These are phyloP conservation scores for Nysson spinosus DNA, from an alignment of 2,888 invertebrate species.

Conservation along the genomic window DNA sequence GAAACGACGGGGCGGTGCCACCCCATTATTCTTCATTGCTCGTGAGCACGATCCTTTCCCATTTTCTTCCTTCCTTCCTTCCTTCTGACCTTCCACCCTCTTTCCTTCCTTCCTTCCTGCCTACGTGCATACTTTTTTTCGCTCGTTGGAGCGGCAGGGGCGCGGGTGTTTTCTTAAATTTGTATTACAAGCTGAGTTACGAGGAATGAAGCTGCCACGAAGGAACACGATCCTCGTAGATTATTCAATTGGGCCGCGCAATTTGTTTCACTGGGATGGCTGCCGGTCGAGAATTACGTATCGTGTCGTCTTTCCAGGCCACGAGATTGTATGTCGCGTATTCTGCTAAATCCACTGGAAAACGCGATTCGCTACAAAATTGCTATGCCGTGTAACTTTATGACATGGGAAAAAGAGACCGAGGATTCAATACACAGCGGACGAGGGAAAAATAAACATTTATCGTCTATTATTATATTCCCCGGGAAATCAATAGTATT, in stretches of 20 bases:
- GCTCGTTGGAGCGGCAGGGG: constrained; percentile 15
- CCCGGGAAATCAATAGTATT: too few species aligned
- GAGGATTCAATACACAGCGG: constrained; percentile 27
- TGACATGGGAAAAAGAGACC: constrained; percentile 7
- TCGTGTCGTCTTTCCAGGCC: constrained; percentile 12
- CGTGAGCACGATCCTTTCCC: constrained; percentile 65
- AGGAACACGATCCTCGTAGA: constrained; percentile 49
- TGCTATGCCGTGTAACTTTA: constrained; percentile 16
- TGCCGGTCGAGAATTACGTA: constrained; percentile 3
- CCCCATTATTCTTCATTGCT: constrained; percentile 70
- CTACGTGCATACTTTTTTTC: constrained; percentile 1
- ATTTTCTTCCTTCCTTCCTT: constrained; percentile 47
- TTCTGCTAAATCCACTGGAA: constrained; percentile 33
- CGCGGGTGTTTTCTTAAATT: constrained; percentile 57
- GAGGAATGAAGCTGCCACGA: constrained; percentile 35
- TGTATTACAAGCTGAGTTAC: constrained; percentile 55
- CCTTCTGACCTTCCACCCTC: constrained; percentile 29
- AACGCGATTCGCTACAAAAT: constrained; percentile 16
- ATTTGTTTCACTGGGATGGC: constrained; percentile 45
- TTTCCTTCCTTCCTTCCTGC: constrained; percentile 14
- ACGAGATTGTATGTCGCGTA: constrained; percentile 18
- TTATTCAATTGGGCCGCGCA: constrained; percentile 57
- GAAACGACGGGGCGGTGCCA: constrained; percentile 57
- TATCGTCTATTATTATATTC: background rate
- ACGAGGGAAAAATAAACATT: constrained; percentile 8